Evolutionary conservation across 2,888 invertebrate genomes (phyloP).

Genomic region (Stictocephala bisonia): DNA sequence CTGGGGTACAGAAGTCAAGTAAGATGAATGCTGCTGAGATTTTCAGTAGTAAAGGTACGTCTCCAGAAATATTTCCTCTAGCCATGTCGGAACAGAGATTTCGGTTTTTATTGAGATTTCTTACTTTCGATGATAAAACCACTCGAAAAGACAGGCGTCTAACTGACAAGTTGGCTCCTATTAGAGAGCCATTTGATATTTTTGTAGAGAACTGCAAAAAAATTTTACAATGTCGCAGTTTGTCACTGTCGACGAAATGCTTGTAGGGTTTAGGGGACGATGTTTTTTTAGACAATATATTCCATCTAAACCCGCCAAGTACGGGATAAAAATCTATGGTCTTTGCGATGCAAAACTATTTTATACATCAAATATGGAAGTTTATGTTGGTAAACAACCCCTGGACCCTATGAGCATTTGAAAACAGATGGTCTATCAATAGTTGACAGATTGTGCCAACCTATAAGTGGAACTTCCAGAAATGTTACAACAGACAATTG

Average conservation of each 20-base stretch:
- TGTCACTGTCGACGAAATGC: constrained; percentile 58
- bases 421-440: constrained; percentile 47
- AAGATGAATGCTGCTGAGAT: neutral
- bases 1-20: neutral
- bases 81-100: constrained; percentile 45
- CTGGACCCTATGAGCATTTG: constrained; percentile 49
- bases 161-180: constrained; percentile 56
- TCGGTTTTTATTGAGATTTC: constrained; percentile 27
- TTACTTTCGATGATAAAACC: constrained; percentile 44
- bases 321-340: constrained; percentile 61
- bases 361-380: constrained; percentile 53
- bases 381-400: constrained; percentile 53
- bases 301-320: constrained; percentile 60
- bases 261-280: constrained; percentile 58
- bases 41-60: neutral
- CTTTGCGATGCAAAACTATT: constrained; percentile 49
- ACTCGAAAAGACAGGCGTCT: constrained; percentile 54
- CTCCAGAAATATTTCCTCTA: constrained; percentile 36
- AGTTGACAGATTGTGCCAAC: constrained; percentile 49
- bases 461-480: constrained; percentile 48
- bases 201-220: constrained; percentile 60
- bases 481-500: constrained; percentile 59
- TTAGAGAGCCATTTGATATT: constrained; percentile 58
- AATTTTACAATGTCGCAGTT: constrained; percentile 51
- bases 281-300: constrained; percentile 59